These are phyloP conservation scores for Thripadectes ignobilis DNA, from an alignment of 2,797 vertebrate species.

Conservation along the genomic window DNA sequence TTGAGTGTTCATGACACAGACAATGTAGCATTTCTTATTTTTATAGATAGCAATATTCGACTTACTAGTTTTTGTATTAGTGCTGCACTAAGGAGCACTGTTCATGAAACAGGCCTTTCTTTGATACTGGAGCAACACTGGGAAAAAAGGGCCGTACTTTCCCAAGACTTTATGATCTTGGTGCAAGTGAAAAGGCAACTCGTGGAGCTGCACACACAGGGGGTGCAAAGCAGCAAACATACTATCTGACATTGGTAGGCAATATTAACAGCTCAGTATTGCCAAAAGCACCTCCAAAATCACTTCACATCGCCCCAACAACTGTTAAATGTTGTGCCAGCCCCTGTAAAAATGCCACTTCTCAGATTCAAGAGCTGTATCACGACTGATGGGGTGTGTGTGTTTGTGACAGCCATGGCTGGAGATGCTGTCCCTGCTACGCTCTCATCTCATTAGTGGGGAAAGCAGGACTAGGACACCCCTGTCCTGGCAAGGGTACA, in stretches of 20 bases:
- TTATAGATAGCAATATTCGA: background rate
- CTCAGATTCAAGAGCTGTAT: no score
- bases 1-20: background rate
- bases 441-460: no score
- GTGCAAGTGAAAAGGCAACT: background rate
- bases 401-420: no score
- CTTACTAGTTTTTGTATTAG: background rate
- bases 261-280: background rate
- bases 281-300: background rate
- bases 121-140: background rate
- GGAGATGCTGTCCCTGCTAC: no score
- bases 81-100: background rate
- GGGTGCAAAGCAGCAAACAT: background rate
- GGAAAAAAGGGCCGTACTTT: background rate
- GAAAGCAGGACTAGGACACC: no score
- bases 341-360: background rate
- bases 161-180: background rate
- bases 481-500: no score
- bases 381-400: no score
- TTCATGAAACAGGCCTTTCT: background rate
- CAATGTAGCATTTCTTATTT: background rate
- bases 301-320: background rate
- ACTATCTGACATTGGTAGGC: rapidly evolving
- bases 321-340: background rate
- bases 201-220: background rate